These are phyloP conservation scores for Caenorhabditis plicata DNA, from an alignment of 2,888 invertebrate genomes.

Conservation along the genomic window DNA sequence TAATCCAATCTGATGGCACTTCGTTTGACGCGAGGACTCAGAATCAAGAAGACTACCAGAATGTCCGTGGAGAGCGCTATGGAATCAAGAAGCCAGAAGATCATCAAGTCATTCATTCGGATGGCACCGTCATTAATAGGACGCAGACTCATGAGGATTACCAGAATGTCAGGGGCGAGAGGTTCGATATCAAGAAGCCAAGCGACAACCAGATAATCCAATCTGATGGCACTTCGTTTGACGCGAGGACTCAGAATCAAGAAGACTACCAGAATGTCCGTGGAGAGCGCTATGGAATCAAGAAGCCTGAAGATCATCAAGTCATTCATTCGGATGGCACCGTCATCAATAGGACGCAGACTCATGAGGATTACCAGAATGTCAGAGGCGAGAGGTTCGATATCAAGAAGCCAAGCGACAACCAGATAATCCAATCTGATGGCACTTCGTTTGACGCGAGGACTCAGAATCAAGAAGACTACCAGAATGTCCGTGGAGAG, in stretches of 20 bases:
- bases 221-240: conserved; percentile 2
- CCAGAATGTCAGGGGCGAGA: no score
- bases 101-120: no score
- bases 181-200: no score
- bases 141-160: no score
- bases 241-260: conserved; percentile 5
- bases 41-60: conserved; percentile 8
- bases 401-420: conserved; percentile 3
- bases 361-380: conserved; percentile 2
- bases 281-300: conserved; percentile 8
- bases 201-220: conserved; percentile 5
- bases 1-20: conserved; percentile 10
- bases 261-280: conserved; percentile 5
- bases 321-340: neutral
- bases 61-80: no score
- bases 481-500: conserved; percentile 1
- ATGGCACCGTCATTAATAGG: no score
- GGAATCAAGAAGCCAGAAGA: no score
- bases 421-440: conserved; percentile 8
- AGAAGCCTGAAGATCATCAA: neutral
- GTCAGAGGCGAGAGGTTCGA: conserved; percentile 12
- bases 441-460: conserved; percentile 10
- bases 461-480: conserved; percentile 11
- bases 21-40: conserved; percentile 10
- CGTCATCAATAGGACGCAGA: conserved; percentile 7